A percentile compares a stretch with the other conserved stretches of the same genome.
These are phyloP conservation scores for Protobothrops mucrosquamatus DNA, from an alignment of 2,113 vertebrate genomes.

Conservation along the genomic window DNA sequence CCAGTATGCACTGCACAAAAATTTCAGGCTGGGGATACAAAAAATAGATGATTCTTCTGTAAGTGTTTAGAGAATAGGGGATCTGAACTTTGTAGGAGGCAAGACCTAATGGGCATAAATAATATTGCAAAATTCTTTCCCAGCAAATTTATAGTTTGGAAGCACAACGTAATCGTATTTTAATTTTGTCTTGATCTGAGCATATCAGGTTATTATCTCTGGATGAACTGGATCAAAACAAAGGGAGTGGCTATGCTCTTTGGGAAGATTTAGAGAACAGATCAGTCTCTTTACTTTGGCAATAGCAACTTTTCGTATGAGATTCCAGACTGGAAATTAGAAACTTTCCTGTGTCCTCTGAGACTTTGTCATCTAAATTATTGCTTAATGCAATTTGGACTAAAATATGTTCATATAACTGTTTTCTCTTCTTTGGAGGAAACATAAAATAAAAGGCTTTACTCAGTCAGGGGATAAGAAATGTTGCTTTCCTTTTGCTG, in stretches of 20 bases:
- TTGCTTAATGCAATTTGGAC: background rate
- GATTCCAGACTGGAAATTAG: slow-evolving; percentile 1
- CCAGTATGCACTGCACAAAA: background rate
- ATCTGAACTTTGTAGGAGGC: background rate
- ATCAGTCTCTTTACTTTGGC: slow-evolving; percentile 19
- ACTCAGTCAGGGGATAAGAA: background rate
- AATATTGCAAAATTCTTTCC: background rate
- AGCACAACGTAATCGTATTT: background rate
- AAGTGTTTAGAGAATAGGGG: background rate
- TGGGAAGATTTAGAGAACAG: slow-evolving; percentile 4
- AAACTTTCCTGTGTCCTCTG: background rate
- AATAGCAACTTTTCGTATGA: slow-evolving; percentile 1
- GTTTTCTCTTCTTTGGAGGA: background rate
- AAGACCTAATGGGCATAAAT: background rate
- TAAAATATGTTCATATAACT: background rate
- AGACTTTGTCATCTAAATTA: slow-evolving; percentile 10
- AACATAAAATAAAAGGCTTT: background rate
- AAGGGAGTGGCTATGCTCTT: background rate
- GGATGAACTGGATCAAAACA: slow-evolving; percentile 6
- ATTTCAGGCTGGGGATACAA: background rate
- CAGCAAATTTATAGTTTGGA: background rate
- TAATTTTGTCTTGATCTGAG: background rate
- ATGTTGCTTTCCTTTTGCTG: background rate
- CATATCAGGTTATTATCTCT: background rate
- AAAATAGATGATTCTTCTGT: background rate